Percentiles rank a stretch among this genome's conserved stretches.
phyloP scores from a whole-genome alignment of 2,888 invertebrate genomes.

The Macaria notata region DNA sequence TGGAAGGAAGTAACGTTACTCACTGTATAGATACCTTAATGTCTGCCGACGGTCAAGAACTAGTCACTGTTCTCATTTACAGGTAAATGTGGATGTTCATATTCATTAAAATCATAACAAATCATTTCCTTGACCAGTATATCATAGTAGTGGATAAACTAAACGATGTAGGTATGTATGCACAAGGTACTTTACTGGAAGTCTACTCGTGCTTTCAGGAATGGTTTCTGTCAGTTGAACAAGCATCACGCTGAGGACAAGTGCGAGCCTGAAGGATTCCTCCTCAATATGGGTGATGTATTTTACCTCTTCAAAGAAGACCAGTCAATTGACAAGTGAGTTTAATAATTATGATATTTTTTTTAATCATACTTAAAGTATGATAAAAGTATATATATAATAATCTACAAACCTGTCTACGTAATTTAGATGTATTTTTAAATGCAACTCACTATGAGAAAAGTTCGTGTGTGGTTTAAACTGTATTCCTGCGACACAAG shows the following conservation, averaged over 20 bases:
- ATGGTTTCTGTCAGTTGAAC: slow-evolving; percentile 67
- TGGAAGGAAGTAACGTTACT: slow-evolving; percentile 39
- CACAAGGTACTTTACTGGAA: too few species aligned
- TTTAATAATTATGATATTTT: neutral
- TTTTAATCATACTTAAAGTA: too few species aligned
- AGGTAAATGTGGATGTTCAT: slow-evolving; percentile 33
- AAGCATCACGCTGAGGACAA: slow-evolving; percentile 52
- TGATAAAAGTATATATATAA: too few species aligned
- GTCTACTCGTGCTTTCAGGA: slow-evolving; percentile 44
- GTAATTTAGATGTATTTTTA: neutral
- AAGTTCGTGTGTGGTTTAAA: too few species aligned
- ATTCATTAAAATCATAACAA: too few species aligned
- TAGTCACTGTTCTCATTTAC: slow-evolving; percentile 47
- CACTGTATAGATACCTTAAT: slow-evolving; percentile 2
- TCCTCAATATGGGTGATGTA: slow-evolving; percentile 46
- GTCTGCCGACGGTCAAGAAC: slow-evolving; percentile 27
- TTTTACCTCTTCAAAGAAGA: slow-evolving; percentile 50
- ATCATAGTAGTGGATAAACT: too few species aligned
- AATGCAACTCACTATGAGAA: too few species aligned
- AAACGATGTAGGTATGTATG: too few species aligned
- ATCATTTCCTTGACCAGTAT: too few species aligned
- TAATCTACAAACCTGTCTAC: too few species aligned
- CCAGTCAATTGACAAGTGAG: slow-evolving; percentile 38
- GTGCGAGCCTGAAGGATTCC: slow-evolving; percentile 55
- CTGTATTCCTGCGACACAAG: too few species aligned